phyloP scores from a whole-genome alignment of 2,888 invertebrate species.

The Teinopalpus imperialis region DNA sequence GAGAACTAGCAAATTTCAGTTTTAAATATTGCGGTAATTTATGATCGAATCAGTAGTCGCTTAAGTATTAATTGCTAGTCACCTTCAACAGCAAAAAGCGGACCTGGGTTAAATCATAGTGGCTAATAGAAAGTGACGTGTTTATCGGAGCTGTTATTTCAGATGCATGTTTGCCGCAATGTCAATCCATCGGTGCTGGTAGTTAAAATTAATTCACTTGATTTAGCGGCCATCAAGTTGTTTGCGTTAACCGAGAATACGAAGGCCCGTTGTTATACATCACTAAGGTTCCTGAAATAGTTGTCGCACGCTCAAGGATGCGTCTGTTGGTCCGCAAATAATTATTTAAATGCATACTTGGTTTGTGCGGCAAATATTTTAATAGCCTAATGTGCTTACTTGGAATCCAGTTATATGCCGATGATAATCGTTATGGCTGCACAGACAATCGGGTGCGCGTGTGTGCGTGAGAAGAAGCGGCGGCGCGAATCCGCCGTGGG shows the following conservation, averaged over 20 bases:
- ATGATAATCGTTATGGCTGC: constrained; percentile 55
- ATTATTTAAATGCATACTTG: constrained; percentile 45
- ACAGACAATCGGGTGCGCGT: constrained; percentile 41
- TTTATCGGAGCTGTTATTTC: constrained; percentile 54
- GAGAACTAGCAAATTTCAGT: too few relatives aligned
- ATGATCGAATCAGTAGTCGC: too few relatives aligned
- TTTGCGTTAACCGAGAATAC: constrained; percentile 41
- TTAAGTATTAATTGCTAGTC: constrained; percentile 2
- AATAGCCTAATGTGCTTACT: constrained; percentile 21
- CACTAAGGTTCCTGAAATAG: constrained; percentile 52
- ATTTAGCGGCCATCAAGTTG: constrained; percentile 48
- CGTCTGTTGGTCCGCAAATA: constrained; percentile 58
- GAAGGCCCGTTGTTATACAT: constrained; percentile 3
- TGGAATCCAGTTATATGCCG: constrained; percentile 42
- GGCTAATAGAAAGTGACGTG: constrained; percentile 42
- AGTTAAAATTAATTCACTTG: constrained; percentile 41
- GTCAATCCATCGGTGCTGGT: constrained; percentile 49
- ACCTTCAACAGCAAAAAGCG: constrained; percentile 16
- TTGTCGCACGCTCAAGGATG: constrained; percentile 52
- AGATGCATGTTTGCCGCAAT: constrained; percentile 47
- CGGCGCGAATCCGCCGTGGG: constrained; percentile 74
- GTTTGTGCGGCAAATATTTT: constrained; percentile 23
- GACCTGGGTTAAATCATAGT: constrained; percentile 24
- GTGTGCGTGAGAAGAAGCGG: constrained; percentile 64
- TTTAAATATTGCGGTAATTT: too few relatives aligned